A percentile compares a stretch with the other conserved stretches of the same genome.
Conservation (phyloP, 2,888 invertebrate genomes). For the Eupeodes latifasciatus region DNA sequence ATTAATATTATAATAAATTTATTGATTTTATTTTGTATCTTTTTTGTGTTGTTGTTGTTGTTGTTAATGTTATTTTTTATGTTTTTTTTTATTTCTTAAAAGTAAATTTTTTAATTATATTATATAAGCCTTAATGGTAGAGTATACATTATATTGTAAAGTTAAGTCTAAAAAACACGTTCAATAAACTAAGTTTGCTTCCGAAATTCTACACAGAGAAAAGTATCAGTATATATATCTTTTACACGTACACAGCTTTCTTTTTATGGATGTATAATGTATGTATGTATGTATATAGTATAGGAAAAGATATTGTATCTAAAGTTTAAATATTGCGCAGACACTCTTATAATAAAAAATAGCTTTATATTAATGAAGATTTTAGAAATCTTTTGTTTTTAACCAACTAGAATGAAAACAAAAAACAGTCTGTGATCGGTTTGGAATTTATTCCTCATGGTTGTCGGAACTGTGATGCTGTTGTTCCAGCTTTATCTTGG, state of each 20-base stretch:
- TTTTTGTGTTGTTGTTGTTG: not conserved
- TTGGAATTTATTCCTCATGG: slow-evolving; percentile 81
- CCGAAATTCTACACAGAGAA: slow-evolving; percentile 60
- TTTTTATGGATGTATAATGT: not conserved
- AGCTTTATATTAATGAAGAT: slow-evolving; percentile 24
- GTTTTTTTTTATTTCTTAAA: slow-evolving; percentile 30
- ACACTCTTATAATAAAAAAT: slow-evolving; percentile 42
- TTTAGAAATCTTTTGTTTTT: slow-evolving; percentile 31
- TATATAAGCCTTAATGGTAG: slow-evolving; percentile 59
- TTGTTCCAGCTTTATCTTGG: slow-evolving; percentile 83
- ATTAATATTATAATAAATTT: slow-evolving; percentile 7
- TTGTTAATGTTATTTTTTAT: slow-evolving; percentile 12
- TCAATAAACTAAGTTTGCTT: slow-evolving; percentile 62
- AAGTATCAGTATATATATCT: slow-evolving; percentile 27
- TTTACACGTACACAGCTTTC: slow-evolving; percentile 60
- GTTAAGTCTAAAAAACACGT: slow-evolving; percentile 60
- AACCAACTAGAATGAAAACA: slow-evolving; percentile 44
- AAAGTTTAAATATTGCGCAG: slow-evolving; percentile 57
- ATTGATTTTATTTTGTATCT: slow-evolving; percentile 22
- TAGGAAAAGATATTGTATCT: slow-evolving; percentile 65
- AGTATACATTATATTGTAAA: slow-evolving; percentile 69
- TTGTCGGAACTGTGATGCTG: slow-evolving; percentile 81
- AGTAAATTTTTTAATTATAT: slow-evolving; percentile 44
- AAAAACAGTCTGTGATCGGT: slow-evolving; percentile 59
- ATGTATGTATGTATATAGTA: not conserved